phyloP scores from a whole-genome alignment of 2,113 vertebrate genomes.

The Aplodontia rufa region DNA sequence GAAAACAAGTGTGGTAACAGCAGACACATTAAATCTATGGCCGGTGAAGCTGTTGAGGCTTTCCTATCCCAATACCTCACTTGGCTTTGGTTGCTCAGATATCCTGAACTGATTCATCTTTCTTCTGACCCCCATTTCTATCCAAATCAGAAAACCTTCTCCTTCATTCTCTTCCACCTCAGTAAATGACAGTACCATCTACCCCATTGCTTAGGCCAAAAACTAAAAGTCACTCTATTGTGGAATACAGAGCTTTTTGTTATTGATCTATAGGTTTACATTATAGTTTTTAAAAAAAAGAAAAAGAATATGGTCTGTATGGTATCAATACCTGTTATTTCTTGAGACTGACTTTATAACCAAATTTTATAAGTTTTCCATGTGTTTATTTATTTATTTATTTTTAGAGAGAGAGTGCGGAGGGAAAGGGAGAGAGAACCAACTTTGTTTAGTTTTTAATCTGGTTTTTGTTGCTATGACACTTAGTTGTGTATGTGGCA shows the following conservation, averaged over 20 bases:
- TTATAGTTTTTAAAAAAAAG: neutral
- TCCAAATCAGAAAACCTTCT: neutral
- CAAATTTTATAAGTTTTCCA: neutral
- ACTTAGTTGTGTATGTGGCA: too few species aligned
- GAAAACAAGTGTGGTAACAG: constrained; percentile 2
- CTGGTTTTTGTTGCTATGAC: too few species aligned
- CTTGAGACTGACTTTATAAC: constrained; percentile 21
- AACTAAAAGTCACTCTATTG: neutral
- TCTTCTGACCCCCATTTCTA: constrained; percentile 24
- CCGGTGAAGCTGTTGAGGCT: neutral
- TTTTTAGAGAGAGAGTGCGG: too few species aligned
- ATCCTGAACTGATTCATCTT: constrained; percentile 24
- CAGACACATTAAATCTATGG: neutral
- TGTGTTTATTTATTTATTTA: too few species aligned
- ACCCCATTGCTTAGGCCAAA: neutral
- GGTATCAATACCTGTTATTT: constrained; percentile 3
- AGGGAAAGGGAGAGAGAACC: too few species aligned
- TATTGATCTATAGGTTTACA: neutral
- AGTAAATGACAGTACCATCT: neutral
- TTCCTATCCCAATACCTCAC: neutral
- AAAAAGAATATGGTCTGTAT: neutral
- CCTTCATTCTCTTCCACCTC: neutral
- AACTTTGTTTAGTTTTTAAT: too few species aligned
- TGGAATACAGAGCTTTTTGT: neutral
- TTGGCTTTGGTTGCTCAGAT: neutral